A percentile compares a stretch with the other conserved stretches of the same genome.
These are phyloP conservation scores for Xestia ashworthii DNA, from an alignment of 2,888 invertebrate genomes.

Conservation along the genomic window DNA sequence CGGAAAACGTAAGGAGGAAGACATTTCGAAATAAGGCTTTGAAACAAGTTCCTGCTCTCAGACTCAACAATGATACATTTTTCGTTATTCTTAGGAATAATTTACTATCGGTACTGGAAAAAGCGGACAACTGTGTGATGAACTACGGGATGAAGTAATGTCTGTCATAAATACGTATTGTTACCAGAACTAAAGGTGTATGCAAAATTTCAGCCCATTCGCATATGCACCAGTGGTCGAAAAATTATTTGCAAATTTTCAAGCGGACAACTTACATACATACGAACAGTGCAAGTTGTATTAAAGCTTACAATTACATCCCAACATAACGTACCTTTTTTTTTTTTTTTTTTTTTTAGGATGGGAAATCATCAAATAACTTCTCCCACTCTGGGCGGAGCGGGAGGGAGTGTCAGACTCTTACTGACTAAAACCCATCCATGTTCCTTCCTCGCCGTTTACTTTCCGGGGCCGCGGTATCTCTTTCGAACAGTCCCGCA, in stretches of 20 bases:
- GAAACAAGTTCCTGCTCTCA: slow-evolving; percentile 12
- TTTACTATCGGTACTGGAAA: neutral
- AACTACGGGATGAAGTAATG: neutral
- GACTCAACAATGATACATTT: neutral
- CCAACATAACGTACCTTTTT: neutral
- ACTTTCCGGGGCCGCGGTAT: too few species aligned
- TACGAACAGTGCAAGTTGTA: neutral
- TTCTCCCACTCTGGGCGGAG: too few species aligned
- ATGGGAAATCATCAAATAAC: too few species aligned
- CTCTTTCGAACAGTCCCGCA: too few species aligned
- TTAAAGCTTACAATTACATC: neutral
- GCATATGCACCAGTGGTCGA: neutral
- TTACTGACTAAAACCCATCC: too few species aligned
- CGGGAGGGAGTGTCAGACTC: too few species aligned
- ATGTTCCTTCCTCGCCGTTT: too few species aligned
- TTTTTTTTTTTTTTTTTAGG: too few species aligned
- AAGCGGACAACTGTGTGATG: neutral
- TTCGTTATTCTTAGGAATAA: neutral
- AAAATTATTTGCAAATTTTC: neutral
- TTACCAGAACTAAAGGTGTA: neutral
- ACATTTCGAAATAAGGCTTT: neutral
- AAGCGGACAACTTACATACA: neutral
- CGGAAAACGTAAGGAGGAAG: neutral
- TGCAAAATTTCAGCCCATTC: neutral
- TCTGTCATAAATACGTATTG: neutral